Percentiles rank a stretch among this genome's conserved stretches.
These are phyloP conservation scores for Gandaritis pyraliata DNA, from an alignment of 2,888 invertebrate genomes.

Conservation along the genomic window DNA sequence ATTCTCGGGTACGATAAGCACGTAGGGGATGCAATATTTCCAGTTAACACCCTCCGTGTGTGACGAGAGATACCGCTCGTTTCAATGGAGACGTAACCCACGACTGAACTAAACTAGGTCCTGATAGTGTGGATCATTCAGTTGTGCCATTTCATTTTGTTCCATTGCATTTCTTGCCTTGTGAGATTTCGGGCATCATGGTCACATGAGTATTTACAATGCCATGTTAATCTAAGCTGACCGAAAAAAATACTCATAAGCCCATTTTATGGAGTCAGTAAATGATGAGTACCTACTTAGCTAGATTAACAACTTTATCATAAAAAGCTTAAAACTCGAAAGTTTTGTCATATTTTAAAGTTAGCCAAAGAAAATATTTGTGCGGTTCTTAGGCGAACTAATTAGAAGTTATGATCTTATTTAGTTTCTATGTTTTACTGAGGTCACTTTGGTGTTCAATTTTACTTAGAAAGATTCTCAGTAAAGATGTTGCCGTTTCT, in stretches of 20 bases:
- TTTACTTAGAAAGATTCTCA: no score
- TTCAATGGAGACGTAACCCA: conserved; percentile 51
- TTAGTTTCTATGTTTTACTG: background rate
- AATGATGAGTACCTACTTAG: no score
- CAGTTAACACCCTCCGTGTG: conserved; percentile 54
- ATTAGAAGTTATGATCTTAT: conserved; percentile 1
- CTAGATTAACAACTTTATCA: background rate
- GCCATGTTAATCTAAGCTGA: no score
- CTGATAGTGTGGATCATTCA: conserved; percentile 4
- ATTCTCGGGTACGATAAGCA: conserved; percentile 67
- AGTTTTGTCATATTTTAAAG: background rate
- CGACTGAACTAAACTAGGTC: conserved; percentile 21
- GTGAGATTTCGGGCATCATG: background rate
- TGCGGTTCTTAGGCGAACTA: background rate
- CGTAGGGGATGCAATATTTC: conserved; percentile 64
- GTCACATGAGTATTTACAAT: no score
- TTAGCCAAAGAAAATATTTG: conserved; percentile 1
- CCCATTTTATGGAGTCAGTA: no score
- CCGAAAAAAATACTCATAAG: no score
- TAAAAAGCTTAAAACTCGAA: background rate
- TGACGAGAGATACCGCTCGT: conserved; percentile 56
- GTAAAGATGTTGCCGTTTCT: no score
- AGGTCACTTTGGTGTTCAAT: no score
- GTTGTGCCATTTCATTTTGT: conserved; percentile 6
- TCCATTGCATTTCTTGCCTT: background rate